Conservation (phyloP, 2,888 invertebrate species). For the Acronicta leporina region DNA sequence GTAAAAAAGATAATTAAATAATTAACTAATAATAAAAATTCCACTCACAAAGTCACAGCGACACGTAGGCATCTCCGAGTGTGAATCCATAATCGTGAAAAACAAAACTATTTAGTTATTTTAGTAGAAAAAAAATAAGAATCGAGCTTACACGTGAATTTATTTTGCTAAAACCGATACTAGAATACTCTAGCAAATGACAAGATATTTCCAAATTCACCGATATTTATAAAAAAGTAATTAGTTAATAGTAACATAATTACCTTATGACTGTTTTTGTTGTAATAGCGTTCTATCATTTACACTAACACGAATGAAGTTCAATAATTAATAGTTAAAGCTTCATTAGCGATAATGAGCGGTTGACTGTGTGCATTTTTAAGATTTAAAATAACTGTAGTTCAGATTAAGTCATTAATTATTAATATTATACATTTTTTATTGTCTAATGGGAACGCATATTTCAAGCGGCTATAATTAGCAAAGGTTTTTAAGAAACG, state of each 20-base stretch:
- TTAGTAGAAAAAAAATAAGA: not conserved
- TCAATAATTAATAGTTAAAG: not conserved
- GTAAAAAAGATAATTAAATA: too few relatives aligned
- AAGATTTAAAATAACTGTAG: not conserved
- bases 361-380: not conserved
- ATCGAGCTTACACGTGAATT: too few relatives aligned
- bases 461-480: too few relatives aligned
- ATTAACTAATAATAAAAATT: not conserved
- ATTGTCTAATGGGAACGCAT: not conserved
- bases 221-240: constrained; percentile 26
- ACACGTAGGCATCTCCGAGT: constrained; percentile 5
- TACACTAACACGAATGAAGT: not conserved
- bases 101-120: not conserved
- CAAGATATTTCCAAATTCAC: not conserved
- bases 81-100: constrained; percentile 18
- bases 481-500: too few relatives aligned
- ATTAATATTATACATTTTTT: not conserved
- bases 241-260: constrained; percentile 4
- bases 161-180: too few relatives aligned
- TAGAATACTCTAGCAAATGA: constrained; percentile 6
- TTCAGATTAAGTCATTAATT: not conserved
- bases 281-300: not conserved
- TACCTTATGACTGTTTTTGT: not conserved
- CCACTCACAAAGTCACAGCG: constrained; percentile 52
- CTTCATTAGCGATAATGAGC: constrained; percentile 8